Conservation (phyloP, 1,140 invertebrate species). For the Brachionus koreanus region DNA sequence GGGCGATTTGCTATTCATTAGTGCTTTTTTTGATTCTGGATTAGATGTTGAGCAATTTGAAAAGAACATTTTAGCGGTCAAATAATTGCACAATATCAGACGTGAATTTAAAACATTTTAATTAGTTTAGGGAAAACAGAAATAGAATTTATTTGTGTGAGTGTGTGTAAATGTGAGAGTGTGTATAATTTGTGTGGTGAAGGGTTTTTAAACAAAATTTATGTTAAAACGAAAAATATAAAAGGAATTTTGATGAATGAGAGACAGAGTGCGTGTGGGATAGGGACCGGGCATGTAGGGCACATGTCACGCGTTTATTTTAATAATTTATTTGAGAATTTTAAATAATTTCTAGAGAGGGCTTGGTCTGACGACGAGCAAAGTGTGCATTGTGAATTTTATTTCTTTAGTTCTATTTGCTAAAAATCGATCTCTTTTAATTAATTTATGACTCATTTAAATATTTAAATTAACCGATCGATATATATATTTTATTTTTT, state of each 20-base stretch:
- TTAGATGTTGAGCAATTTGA: neutral
- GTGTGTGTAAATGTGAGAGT: neutral
- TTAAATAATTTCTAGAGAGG: neutral
- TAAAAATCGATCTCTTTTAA: neutral
- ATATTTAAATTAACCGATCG: neutral
- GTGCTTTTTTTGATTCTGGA: neutral
- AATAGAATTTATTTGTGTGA: neutral
- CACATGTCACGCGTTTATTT: neutral
- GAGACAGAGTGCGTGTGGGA: neutral
- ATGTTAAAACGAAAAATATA: neutral
- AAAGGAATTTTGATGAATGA: neutral
- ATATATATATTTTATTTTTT: neutral
- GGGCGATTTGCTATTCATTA: neutral
- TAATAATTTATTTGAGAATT: constrained; percentile 5
- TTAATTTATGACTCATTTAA: neutral
- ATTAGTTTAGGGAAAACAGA: neutral
- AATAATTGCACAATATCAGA: neutral
- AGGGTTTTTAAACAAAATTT: neutral
- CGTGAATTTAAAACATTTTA: neutral
- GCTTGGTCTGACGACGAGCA: neutral
- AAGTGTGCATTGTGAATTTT: neutral
- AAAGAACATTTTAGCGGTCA: neutral
- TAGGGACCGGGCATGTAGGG: neutral
- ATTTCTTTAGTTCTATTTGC: neutral
- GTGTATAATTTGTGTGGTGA: neutral